These are phyloP conservation scores for Dryadula phaetusa DNA, from an alignment of 2,888 invertebrate species.

Conservation along the genomic window DNA sequence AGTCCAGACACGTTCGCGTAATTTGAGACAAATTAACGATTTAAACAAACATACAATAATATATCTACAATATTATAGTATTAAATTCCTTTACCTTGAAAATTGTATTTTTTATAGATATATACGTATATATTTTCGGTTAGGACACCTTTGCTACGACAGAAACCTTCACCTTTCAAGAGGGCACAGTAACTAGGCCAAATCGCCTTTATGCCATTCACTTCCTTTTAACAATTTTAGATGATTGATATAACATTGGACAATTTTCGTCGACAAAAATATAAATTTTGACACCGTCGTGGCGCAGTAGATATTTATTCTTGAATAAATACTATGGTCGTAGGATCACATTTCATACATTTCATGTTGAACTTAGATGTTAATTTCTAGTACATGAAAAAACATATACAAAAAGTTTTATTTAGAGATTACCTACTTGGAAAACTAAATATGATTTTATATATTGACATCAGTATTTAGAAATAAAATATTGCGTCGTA, in stretches of 20 bases:
- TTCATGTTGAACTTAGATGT: background rate
- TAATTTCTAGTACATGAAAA: background rate
- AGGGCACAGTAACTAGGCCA: constrained; percentile 58
- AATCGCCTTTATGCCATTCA: constrained; percentile 47
- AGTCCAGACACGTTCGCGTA: no score
- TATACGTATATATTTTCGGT: background rate
- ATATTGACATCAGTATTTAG: no score
- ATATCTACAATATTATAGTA: no score
- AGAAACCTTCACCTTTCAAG: constrained; percentile 61
- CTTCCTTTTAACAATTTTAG: constrained; percentile 46
- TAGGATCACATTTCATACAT: background rate
- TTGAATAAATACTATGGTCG: background rate
- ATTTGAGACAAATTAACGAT: no score
- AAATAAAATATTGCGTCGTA: no score
- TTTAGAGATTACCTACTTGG: no score
- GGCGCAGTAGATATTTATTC: background rate
- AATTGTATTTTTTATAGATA: background rate
- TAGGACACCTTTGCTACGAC: constrained; percentile 11
- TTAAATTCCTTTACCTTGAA: background rate
- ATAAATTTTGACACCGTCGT: background rate
- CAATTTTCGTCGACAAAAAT: background rate
- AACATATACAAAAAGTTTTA: no score
- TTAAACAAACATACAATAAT: no score
- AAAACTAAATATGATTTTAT: no score
- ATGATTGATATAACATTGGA: constrained; percentile 23